These are phyloP conservation scores for Zophobas atratus DNA, from an alignment of 1,140 invertebrate species.

Conservation along the genomic window DNA sequence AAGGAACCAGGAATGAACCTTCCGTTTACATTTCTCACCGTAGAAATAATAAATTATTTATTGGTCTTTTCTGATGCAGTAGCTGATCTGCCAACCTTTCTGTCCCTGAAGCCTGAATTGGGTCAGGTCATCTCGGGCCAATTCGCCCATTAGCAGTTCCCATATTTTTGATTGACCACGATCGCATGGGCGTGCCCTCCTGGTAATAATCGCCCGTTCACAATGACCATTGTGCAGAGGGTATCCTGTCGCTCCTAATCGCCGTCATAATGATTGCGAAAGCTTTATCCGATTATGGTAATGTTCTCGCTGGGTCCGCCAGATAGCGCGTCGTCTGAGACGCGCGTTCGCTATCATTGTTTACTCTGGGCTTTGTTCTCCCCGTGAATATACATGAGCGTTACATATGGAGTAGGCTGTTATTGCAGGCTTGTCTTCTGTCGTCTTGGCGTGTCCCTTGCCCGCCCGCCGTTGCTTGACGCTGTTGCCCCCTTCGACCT, in stretches of 20 bases:
- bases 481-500: slow-evolving; percentile 46
- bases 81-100: too few species aligned
- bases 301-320: slow-evolving; percentile 54
- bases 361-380: slow-evolving; percentile 65
- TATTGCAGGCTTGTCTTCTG: slow-evolving; percentile 62
- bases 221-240: slow-evolving; percentile 55
- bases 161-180: too few species aligned
- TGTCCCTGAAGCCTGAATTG: too few species aligned
- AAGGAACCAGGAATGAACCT: too few species aligned
- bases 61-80: too few species aligned
- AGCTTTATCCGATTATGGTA: slow-evolving; percentile 61
- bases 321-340: slow-evolving; percentile 55
- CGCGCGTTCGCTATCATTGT: slow-evolving; percentile 60
- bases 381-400: slow-evolving; percentile 68
- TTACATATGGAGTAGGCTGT: slow-evolving; percentile 68
- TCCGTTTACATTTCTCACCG: too few species aligned
- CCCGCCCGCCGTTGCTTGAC: slow-evolving; percentile 27
- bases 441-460: slow-evolving; percentile 51
- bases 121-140: too few species aligned
- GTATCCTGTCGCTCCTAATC: slow-evolving; percentile 57
- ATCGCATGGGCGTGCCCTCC: too few species aligned
- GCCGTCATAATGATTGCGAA: slow-evolving; percentile 57
- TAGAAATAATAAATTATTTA: too few species aligned
- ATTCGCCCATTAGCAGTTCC: too few species aligned
- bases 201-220: neutral